phyloP scores from a whole-genome alignment of 1,140 invertebrate genomes.

The Metaphire vulgaris region DNA sequence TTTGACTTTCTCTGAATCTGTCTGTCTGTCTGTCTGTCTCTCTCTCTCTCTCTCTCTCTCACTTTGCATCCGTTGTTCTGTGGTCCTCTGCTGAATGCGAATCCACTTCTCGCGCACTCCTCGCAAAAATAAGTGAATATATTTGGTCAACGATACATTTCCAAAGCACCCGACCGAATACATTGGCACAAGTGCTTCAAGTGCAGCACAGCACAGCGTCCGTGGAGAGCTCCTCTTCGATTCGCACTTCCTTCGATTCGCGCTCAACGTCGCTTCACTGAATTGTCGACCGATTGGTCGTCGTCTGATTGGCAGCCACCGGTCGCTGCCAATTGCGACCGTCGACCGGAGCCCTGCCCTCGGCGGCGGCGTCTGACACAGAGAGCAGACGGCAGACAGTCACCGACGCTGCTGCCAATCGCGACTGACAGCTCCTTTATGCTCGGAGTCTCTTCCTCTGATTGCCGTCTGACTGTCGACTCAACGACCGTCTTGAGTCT shows the following conservation, averaged over 20 bases:
- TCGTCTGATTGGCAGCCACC: not conserved
- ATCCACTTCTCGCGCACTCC: no score
- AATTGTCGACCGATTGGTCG: not conserved
- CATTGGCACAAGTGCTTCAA: not conserved
- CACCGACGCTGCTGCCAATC: not conserved
- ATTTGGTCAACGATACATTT: not conserved
- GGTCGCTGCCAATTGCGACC: not conserved
- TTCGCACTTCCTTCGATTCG: no score
- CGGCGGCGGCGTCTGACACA: not conserved
- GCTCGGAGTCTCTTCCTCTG: slow-evolving; percentile 2
- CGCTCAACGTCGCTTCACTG: no score
- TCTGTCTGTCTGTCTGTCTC: no score
- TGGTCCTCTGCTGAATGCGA: no score
- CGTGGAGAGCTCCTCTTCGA: no score
- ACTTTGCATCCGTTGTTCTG: no score
- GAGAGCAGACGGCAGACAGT: not conserved
- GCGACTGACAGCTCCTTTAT: not conserved
- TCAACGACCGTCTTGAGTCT: no score
- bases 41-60: no score
- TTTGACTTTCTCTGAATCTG: no score
- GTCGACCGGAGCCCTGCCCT: not conserved
- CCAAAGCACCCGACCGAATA: not conserved
- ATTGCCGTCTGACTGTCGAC: no score
- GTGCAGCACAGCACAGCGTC: not conserved
- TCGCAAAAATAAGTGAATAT: not conserved